These are phyloP conservation scores for Ptilodon capucinus DNA, from an alignment of 2,888 invertebrate genomes.

Conservation along the genomic window DNA sequence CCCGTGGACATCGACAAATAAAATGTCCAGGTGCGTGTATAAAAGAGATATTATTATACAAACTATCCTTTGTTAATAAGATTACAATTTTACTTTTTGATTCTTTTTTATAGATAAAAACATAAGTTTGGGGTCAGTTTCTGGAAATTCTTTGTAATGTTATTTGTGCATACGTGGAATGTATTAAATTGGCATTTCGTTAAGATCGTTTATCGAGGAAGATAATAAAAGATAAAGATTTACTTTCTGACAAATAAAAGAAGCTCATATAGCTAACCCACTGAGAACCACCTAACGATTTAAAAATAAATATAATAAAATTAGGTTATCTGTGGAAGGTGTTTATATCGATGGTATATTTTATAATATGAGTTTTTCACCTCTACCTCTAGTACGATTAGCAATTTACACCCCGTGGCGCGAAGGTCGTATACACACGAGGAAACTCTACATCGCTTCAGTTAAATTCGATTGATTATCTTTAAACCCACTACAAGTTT, in stretches of 20 bases:
- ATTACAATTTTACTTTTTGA: conserved; percentile 32
- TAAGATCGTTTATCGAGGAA: no score
- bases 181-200: not conserved
- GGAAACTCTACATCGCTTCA: not conserved
- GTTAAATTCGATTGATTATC: not conserved
- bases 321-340: no score
- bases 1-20: conserved; percentile 70
- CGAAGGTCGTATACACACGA: conserved; percentile 46
- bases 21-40: conserved; percentile 73
- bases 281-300: no score
- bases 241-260: no score
- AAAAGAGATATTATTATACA: conserved; percentile 57
- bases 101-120: conserved; percentile 23
- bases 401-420: conserved; percentile 72
- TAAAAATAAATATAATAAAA: no score
- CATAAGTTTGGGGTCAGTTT: conserved; percentile 25
- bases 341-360: no score
- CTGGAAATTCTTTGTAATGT: not conserved
- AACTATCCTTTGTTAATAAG: conserved; percentile 39
- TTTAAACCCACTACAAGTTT: not conserved
- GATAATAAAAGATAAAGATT: no score
- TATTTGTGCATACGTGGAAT: conserved; percentile 4
- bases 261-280: no score
- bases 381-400: conserved; percentile 40
- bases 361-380: not conserved